phyloP scores from a whole-genome alignment of 2,113 vertebrate species.

The Hepsetus odoe region DNA sequence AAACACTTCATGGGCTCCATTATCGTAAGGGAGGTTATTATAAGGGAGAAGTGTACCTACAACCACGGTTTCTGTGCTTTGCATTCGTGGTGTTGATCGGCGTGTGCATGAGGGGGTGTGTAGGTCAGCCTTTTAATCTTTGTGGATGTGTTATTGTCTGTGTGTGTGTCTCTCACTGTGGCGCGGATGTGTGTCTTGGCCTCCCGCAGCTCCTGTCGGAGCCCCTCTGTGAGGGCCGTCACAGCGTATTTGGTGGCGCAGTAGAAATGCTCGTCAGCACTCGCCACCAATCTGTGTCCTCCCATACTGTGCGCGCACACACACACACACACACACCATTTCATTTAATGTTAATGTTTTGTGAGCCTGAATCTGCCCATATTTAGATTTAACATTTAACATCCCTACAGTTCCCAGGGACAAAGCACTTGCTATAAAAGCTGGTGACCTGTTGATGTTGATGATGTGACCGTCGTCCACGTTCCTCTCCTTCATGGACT shows the following conservation, averaged over 20 bases:
- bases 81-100: too few species aligned
- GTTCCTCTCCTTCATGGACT: constrained; percentile 92
- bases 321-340: too few species aligned
- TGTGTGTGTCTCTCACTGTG: constrained; percentile 78
- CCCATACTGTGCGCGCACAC: constrained; percentile 79
- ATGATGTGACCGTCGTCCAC: constrained; percentile 95
- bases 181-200: constrained; percentile 91
- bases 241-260: constrained; percentile 93
- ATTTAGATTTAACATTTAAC: too few species aligned
- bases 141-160: too few species aligned
- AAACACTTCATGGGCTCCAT: too few species aligned
- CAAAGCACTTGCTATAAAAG: too few species aligned
- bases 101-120: background rate
- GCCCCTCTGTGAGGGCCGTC: constrained; percentile 90
- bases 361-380: too few species aligned
- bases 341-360: too few species aligned
- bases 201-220: constrained; percentile 90
- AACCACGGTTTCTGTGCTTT: background rate
- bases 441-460: constrained; percentile 91
- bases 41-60: too few species aligned
- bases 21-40: too few species aligned
- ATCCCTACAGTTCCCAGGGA: too few species aligned
- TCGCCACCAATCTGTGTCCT: constrained; percentile 83
- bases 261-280: constrained; percentile 87
- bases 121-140: background rate